Evolutionary conservation across 2,888 invertebrate species (phyloP).

Genomic region (Caenorhabditis sp.): DNA sequence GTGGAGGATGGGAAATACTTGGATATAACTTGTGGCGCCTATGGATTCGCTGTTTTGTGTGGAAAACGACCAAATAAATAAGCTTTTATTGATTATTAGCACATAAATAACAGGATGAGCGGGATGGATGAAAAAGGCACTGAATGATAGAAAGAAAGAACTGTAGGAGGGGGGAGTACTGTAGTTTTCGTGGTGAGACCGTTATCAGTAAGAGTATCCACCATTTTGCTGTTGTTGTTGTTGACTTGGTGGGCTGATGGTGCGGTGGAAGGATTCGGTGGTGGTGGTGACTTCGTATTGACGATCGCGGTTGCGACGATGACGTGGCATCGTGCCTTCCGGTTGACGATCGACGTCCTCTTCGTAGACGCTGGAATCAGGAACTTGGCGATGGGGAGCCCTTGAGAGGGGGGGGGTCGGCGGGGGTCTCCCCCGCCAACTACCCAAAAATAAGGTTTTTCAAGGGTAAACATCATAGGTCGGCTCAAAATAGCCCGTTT

Average conservation of each 20-base stretch:
- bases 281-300: slow-evolving; percentile 68
- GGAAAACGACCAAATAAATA: no score
- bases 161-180: no score
- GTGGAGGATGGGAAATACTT: no score
- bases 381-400: no score
- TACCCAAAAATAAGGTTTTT: no score
- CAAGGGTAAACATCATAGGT: no score
- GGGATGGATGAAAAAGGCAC: slow-evolving; percentile 14
- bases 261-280: slow-evolving; percentile 71
- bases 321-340: slow-evolving; percentile 57
- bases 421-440: no score
- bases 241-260: slow-evolving; percentile 64
- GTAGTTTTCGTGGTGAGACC: neutral
- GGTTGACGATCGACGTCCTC: slow-evolving; percentile 65
- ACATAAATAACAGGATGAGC: slow-evolving; percentile 17
- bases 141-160: slow-evolving; percentile 16
- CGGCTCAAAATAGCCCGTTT: no score
- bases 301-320: slow-evolving; percentile 62
- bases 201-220: slow-evolving; percentile 41
- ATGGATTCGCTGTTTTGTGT: no score
- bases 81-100: no score
- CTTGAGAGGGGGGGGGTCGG: no score
- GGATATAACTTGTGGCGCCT: no score
- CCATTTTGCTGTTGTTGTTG: slow-evolving; percentile 42
- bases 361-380: slow-evolving; percentile 68